Percentiles rank a stretch among this genome's conserved stretches.
Evolutionary conservation across 1,140 invertebrate species (phyloP).

Genomic region (Coelopa frigida): DNA sequence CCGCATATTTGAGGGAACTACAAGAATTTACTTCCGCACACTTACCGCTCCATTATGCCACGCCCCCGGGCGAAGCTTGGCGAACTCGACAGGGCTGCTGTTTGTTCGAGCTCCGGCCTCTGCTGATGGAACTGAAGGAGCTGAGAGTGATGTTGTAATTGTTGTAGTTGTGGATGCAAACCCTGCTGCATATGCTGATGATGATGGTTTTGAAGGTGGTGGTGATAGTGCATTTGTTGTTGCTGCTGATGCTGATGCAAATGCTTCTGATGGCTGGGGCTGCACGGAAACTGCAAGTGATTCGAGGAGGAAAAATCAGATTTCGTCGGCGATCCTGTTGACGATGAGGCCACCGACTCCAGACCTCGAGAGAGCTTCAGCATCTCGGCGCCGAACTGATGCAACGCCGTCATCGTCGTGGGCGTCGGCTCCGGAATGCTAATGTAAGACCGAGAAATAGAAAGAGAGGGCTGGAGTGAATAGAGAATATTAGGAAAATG

Average conservation of each 20-base stretch:
- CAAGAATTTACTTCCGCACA: no score
- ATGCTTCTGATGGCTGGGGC: constrained; percentile 30
- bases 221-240: constrained; percentile 15
- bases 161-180: constrained; percentile 12
- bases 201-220: constrained; percentile 16
- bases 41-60: not conserved
- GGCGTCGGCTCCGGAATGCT: constrained; percentile 59
- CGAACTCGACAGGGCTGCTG: constrained; percentile 1
- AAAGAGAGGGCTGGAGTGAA: not conserved
- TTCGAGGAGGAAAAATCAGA: constrained; percentile 39
- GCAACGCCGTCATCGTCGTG: constrained; percentile 70
- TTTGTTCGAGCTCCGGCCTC: not conserved
- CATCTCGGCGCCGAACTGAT: constrained; percentile 77
- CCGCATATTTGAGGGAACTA: no score
- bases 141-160: not conserved
- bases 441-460: not conserved
- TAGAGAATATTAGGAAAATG: not conserved
- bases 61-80: not conserved
- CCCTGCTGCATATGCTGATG: no score
- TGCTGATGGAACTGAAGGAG: constrained; percentile 15
- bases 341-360: constrained; percentile 52
- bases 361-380: constrained; percentile 67
- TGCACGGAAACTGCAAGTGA: constrained; percentile 29
- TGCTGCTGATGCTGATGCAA: constrained; percentile 6
- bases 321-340: constrained; percentile 43